These are phyloP conservation scores for Brachyhypopomus occidentalis DNA, from an alignment of 2,113 vertebrate genomes.

Conservation along the genomic window DNA sequence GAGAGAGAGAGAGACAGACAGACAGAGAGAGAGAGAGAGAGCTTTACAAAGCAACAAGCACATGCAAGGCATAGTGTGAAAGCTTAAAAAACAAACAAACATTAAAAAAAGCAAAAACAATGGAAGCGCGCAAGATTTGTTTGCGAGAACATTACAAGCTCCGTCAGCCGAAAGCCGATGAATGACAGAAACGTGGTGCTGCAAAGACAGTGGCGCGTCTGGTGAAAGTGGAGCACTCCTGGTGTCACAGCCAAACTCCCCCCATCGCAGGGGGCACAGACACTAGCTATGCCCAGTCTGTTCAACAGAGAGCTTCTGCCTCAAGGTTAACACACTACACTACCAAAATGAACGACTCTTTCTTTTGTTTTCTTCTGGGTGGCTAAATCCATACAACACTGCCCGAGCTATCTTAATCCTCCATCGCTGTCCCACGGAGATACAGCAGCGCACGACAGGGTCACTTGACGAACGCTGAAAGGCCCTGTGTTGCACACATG, in stretches of 20 bases:
- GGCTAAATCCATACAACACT: no score
- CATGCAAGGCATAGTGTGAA: slow-evolving; percentile 46
- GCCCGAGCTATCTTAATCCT: no score
- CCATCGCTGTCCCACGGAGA: no score
- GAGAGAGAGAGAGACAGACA: slow-evolving; percentile 55
- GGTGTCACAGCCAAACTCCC: background rate
- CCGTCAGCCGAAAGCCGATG: background rate
- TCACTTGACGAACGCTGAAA: no score
- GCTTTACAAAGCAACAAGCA: slow-evolving; percentile 54
- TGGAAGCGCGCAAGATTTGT: background rate
- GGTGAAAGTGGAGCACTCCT: slow-evolving; percentile 16
- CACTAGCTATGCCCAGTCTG: no score
- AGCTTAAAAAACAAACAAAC: background rate
- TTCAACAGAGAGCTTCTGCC: no score
- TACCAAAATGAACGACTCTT: no score
- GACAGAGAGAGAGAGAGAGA: slow-evolving; percentile 52
- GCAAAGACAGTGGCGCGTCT: background rate
- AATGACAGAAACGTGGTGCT: background rate
- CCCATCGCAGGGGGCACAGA: no score
- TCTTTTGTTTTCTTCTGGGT: no score
- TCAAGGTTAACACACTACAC: no score
- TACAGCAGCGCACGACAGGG: no score
- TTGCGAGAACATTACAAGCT: background rate
- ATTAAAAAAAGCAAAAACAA: background rate
- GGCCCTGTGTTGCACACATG: no score